A percentile compares a stretch with the other conserved stretches of the same genome.
These are phyloP conservation scores for Taeniopygia guttata DNA, from an alignment of 2,797 vertebrate species.

Conservation along the genomic window DNA sequence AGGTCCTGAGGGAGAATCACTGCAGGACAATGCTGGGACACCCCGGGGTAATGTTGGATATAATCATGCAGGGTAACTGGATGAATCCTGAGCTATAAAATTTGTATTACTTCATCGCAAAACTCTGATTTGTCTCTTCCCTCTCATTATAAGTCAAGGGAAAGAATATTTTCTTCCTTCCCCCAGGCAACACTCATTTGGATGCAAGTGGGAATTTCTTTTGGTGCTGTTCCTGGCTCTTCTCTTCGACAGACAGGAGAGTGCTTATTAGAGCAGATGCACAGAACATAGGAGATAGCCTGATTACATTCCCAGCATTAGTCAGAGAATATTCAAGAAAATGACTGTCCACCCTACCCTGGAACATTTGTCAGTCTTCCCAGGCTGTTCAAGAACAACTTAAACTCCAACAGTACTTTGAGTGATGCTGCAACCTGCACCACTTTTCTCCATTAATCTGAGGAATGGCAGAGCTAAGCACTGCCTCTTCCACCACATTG, in stretches of 20 bases:
- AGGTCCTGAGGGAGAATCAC: background rate
- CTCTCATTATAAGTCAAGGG: background rate
- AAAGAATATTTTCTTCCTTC: slow-evolving; percentile 20
- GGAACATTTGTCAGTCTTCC: background rate
- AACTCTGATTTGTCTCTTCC: slow-evolving; percentile 5
- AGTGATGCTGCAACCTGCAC: background rate
- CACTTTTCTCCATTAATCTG: background rate
- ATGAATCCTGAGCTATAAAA: background rate
- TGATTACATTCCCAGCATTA: background rate
- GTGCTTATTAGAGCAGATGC: slow-evolving; percentile 30
- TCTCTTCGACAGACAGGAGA: background rate
- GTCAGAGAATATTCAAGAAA: background rate
- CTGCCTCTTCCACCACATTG: background rate
- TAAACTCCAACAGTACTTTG: background rate
- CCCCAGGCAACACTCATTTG: slow-evolving; percentile 4
- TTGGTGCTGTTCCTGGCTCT: slow-evolving; percentile 15
- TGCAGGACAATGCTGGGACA: background rate
- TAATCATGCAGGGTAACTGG: background rate
- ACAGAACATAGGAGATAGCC: background rate
- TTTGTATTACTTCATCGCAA: background rate
- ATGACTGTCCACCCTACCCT: background rate
- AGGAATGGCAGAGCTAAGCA: background rate
- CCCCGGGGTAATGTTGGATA: background rate
- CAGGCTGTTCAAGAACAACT: background rate
- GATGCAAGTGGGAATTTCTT: slow-evolving; percentile 50